phyloP scores from a whole-genome alignment of 23 tunicate genomes.

The Trididemnum clinides region DNA sequence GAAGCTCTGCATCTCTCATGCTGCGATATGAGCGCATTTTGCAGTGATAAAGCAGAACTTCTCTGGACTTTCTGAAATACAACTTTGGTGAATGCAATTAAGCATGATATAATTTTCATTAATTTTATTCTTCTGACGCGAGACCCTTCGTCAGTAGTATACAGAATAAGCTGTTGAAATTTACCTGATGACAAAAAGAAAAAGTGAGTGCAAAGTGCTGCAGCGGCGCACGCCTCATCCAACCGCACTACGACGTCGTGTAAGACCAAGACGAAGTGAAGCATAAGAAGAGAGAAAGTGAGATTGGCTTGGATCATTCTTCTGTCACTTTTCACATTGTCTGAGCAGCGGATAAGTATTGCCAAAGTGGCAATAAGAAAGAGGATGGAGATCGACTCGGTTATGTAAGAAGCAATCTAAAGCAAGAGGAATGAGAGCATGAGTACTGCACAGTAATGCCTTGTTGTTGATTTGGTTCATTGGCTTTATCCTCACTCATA shows the following conservation, averaged over 20 bases:
- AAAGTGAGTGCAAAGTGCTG: not conserved
- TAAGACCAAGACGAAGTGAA: not conserved
- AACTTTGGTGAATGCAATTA: no score
- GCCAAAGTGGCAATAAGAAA: not conserved
- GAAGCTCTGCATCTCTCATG: no score
- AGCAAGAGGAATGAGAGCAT: no score
- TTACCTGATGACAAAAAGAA: slow-evolving; percentile 24
- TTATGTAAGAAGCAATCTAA: slow-evolving; percentile 1
- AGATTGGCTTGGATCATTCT: slow-evolving; percentile 7
- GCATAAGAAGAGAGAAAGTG: not conserved
- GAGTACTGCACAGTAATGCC: no score
- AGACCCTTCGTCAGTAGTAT: not conserved
- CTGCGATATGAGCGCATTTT: no score
- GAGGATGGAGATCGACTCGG: slow-evolving; percentile 1
- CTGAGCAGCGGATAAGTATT: not conserved
- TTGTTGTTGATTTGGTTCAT: no score
- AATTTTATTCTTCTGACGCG: no score
- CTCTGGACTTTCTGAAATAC: no score
- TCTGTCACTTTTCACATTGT: not conserved
- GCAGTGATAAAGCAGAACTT: no score
- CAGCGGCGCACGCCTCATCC: not conserved
- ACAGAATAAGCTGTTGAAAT: not conserved
- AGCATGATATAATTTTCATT: no score
- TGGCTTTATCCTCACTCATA: no score
- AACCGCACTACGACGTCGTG: not conserved